Base-by-base conservation (phyloP, 1,140 invertebrate genomes). In the Trichonephila inaurata region DNA sequence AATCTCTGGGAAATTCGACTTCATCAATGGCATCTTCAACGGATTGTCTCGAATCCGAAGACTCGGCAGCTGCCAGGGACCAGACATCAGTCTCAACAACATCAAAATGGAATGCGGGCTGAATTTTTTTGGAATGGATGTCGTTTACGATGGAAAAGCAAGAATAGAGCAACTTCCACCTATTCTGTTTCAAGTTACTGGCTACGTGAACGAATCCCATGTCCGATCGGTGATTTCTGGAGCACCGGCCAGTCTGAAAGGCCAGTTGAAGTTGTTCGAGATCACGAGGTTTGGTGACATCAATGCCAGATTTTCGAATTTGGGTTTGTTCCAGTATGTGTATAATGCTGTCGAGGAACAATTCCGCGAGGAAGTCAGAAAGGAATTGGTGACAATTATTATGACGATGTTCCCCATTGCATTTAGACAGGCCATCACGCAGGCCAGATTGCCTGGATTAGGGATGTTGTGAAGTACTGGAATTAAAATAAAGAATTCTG, bases 261-360 rank as follows among this genome's bases (percentile, higher is more conserved):
- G 77, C 14, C 18, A 87, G n/a, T 18, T 93, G 60, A 93, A 88
- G 12, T 58, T 88, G 6, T 44, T 93, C 10, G 85, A 93, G 44
- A 89, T 93, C 10, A 81, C n/a, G 16, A 93, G 89, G 60, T 88
- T 93, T 58, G 92, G 92, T 1, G 92, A 93, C 18, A 62, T 93
- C 8, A 93, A 93, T 21, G 66, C 44, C 0, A 58, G 86, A n/a
- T n/a, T 81, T 0, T 88, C 92, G 19, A 88, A 88, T 64, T 62
- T 93, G n/a, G 92, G 92, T 24, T 24, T 81, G n/a, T 62, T 88
- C 12, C 92, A 93, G 51, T 62, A 60, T 60, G 51, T 88, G 3
- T 93, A 93, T 14, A 89, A 93, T 51, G 64, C 66, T 0, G 92
- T 93, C 7, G 92, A 93, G 28, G 92, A 93, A 24, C 12, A 62